Conservation (phyloP, 2,113 vertebrate species). For the Symphodus melops region DNA sequence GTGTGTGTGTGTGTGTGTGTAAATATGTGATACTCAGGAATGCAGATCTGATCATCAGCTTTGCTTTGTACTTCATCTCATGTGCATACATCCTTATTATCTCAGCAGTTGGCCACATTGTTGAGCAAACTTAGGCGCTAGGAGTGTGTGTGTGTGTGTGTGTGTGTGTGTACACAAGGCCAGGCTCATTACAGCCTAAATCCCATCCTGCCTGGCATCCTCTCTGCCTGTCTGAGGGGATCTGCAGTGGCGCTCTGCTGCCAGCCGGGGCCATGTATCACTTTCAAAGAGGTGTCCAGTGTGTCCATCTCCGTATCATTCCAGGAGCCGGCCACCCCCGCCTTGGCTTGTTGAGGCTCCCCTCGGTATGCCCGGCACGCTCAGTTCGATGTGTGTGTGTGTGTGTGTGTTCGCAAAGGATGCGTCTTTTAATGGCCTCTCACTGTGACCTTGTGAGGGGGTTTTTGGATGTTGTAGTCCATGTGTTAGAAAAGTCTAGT, state of each 20-base stretch:
- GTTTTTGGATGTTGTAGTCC: background rate
- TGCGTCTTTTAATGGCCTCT: conserved; percentile 41
- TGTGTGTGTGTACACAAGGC: conserved; percentile 8
- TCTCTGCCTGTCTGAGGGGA: conserved; percentile 75
- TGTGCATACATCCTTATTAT: conserved; percentile 51
- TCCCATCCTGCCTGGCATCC: conserved; percentile 74
- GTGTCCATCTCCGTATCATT: conserved; percentile 68
- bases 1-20: background rate
- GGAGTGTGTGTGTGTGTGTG: conserved; percentile 4
- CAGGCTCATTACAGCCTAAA: conserved; percentile 69
- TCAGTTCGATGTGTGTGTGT: conserved; percentile 59
- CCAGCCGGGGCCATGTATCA: conserved; percentile 76
- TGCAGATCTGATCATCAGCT: conserved; percentile 36
- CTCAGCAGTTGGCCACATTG: conserved; percentile 69
- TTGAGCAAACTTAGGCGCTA: conserved; percentile 47
- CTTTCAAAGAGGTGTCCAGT: conserved; percentile 82
- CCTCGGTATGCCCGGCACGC: conserved; percentile 75
- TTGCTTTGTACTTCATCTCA: conserved; percentile 63
- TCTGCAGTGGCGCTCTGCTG: conserved; percentile 78
- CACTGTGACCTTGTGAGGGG: conserved; percentile 26
- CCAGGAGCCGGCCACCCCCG: conserved; percentile 46
- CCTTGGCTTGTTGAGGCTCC: conserved; percentile 71
- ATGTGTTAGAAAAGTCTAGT: conserved; percentile 31
- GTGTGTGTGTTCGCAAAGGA: conserved; percentile 60
- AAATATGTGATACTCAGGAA: conserved; percentile 44